Conservation (phyloP, 2,797 vertebrate genomes). For the Aotus griseimembra region DNA sequence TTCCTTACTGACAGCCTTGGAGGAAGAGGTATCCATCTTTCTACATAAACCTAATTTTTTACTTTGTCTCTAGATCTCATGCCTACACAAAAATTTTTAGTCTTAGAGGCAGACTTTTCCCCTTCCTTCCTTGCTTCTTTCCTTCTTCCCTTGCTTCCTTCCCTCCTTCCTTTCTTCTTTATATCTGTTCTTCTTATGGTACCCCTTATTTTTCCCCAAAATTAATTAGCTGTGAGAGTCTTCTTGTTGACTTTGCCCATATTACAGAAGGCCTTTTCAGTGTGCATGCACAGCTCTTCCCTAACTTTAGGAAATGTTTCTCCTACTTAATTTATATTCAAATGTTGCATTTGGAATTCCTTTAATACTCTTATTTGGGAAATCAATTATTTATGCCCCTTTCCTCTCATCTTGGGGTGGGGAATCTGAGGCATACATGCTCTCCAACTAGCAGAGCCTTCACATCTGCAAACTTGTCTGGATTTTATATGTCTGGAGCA, state of each 20-base stretch:
- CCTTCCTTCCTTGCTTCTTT: rapidly evolving
- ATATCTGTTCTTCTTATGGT: background rate
- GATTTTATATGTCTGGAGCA: background rate
- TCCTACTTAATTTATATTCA: background rate
- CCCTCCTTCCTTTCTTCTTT: background rate
- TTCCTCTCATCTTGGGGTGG: background rate
- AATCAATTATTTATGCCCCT: background rate
- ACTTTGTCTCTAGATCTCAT: background rate
- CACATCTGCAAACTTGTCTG: background rate
- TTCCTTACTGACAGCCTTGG: background rate
- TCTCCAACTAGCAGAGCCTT: background rate
- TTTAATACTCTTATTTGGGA: background rate
- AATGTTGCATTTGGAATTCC: background rate
- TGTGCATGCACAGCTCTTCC: background rate
- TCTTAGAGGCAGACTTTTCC: background rate
- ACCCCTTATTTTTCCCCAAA: background rate
- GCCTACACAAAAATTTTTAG: background rate
- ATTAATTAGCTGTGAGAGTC: background rate
- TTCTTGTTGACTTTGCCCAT: background rate
- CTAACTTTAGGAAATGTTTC: background rate
- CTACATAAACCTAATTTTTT: background rate
- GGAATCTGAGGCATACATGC: background rate
- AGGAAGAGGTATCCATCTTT: background rate
- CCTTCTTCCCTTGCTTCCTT: background rate
- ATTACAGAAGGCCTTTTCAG: background rate